phyloP scores from a whole-genome alignment of 2,113 vertebrate species.

The Pomatorhinus ruficollis region DNA sequence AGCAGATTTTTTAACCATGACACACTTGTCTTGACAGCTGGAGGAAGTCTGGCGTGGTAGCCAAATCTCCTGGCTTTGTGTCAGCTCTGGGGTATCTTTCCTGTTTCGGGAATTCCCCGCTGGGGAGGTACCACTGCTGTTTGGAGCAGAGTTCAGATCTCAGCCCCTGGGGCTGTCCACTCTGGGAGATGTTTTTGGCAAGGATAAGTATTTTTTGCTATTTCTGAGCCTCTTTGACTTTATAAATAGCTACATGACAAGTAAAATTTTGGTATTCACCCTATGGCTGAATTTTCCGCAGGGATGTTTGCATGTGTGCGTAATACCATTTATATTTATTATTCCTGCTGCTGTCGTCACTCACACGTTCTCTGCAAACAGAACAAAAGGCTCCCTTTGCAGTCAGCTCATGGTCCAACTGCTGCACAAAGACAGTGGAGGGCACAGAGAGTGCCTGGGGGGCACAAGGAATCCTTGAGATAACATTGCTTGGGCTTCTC shows the following conservation, averaged over 20 bases:
- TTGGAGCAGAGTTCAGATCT: conserved; percentile 22
- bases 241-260: conserved; percentile 64
- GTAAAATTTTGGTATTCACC: conserved; percentile 61
- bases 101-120: conserved; percentile 9
- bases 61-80: conserved; percentile 12
- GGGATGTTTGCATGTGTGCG: background rate
- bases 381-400: conserved; percentile 33
- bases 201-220: background rate
- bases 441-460: background rate
- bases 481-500: conserved; percentile 4
- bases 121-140: background rate
- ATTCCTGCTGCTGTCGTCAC: conserved; percentile 10
- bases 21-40: conserved; percentile 13
- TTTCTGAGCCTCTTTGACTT: conserved; percentile 51
- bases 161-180: conserved; percentile 9
- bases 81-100: conserved; percentile 27
- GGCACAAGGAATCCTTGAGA: conserved; percentile 33
- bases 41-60: background rate
- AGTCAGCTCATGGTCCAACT: background rate
- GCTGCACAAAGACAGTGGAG: background rate
- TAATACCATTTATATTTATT: conserved; percentile 19
- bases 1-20: conserved; percentile 1
- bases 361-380: background rate
- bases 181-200: conserved; percentile 54
- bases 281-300: background rate